Base-by-base conservation (phyloP, 2,797 vertebrate genomes). In the Ctenopoma multispine region DNA sequence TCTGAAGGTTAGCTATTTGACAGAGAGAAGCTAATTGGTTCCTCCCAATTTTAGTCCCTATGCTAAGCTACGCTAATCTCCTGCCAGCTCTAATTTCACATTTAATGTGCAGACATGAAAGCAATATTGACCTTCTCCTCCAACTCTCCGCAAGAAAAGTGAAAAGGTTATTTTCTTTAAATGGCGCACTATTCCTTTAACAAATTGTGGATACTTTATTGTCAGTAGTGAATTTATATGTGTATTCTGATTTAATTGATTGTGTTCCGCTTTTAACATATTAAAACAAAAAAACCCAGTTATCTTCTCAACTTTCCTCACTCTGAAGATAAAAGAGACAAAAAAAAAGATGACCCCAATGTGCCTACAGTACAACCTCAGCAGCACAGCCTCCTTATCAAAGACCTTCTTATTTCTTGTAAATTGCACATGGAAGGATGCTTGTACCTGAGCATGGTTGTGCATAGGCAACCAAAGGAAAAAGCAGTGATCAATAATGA, bases 401-500 rank as follows among this genome's bases (percentile, higher is more conserved):
- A 85, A 88, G 48, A 63, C 9, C 3, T 5, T 69, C 9, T 58
- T 64, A 72, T 83, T 63, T 71, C 69, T 68, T 63, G 54, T 80
- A 64, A 86, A 75, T 48, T 69, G 31, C 74, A 77, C 69, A 79
- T 74, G 36, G 47, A 77, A 76, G 46, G 56, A 69, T 56, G 61
- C 66, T 63, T 70, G 54, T 46, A 62, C 55, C 56, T 46, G 76
- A 56, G 54, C 60, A 49, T 43, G 48, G 65, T 75, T 71, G 75
- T 78, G 60, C 69, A 57, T 60, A 68, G 65, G 88, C 87, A 88
- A 77, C 89, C 83, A 61, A 61, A 4, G 74, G 87, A 61, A 67
- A 29, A 72, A 72, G 62, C 41, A 23, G 60, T 78, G 75, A 89
- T 92, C 87, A 90, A 91, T 91, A 92, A 90, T 83, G 75, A 66